Percentiles rank a stretch among this genome's conserved stretches.
Evolutionary conservation across 2,888 invertebrate species (phyloP).

Genomic region (Ophion ellenae): DNA sequence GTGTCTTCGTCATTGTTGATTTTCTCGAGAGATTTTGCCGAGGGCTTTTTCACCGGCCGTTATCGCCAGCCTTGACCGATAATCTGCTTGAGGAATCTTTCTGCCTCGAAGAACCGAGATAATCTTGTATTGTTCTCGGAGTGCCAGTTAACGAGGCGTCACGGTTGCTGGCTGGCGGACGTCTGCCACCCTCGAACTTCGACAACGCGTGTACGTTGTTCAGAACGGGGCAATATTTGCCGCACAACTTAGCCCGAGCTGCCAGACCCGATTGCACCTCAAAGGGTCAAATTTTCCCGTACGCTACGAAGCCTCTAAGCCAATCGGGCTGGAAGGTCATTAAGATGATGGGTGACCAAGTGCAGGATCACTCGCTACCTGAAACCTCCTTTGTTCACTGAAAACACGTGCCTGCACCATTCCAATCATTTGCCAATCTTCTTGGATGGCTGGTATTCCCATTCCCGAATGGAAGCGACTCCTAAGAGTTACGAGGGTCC

Average conservation of each 20-base stretch:
- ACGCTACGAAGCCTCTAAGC: neutral
- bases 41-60: no score
- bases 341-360: neutral
- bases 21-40: neutral
- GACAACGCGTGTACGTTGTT: neutral
- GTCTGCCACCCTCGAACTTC: neutral
- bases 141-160: conserved; percentile 4
- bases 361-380: conserved; percentile 2
- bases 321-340: neutral
- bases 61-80: neutral
- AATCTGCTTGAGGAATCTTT: neutral
- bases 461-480: neutral
- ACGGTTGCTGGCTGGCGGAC: neutral
- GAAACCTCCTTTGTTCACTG: neutral
- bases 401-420: neutral
- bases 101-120: neutral
- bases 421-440: neutral
- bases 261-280: neutral
- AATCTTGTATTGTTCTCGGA: neutral
- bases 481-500: neutral
- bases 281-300: conserved; percentile 6
- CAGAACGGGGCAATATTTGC: neutral
- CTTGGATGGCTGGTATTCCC: neutral
- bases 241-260: neutral
- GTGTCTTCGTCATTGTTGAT: neutral